Evolutionary conservation across 2,113 vertebrate species (phyloP).

Genomic region (Madoqua kirkii): DNA sequence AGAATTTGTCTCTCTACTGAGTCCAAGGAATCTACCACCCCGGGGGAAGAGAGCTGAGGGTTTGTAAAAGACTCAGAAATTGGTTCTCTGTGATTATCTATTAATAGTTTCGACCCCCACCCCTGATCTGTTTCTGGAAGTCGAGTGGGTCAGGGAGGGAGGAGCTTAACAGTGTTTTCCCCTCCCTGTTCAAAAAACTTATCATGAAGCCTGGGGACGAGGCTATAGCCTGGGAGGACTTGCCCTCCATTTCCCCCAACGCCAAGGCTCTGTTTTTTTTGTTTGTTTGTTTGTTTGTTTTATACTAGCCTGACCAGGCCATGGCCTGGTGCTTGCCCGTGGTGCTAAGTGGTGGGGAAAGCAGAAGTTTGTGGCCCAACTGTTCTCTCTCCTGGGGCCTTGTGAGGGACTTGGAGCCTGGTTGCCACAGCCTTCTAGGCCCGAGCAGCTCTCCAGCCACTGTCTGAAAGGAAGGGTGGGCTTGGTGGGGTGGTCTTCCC

Average conservation of each 20-base stretch:
- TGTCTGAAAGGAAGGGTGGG: neutral
- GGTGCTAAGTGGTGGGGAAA: neutral
- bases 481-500: neutral
- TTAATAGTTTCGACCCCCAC: neutral
- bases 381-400: neutral
- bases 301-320: neutral
- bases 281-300: neutral
- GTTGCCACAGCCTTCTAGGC: neutral
- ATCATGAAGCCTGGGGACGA: neutral
- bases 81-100: neutral
- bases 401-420: neutral
- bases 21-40: neutral
- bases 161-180: neutral
- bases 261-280: neutral
- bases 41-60: neutral
- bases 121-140: neutral
- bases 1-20: neutral
- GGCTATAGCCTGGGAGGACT: neutral
- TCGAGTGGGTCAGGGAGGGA: neutral
- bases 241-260: neutral
- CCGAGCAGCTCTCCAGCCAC: neutral
- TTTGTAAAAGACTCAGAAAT: neutral
- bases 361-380: slow-evolving; percentile 65
- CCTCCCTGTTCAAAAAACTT: slow-evolving; percentile 42
- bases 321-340: neutral